Base-by-base conservation (phyloP, 53 echinoderm and acorn worm species). In the Echinarachnius parma region DNA sequence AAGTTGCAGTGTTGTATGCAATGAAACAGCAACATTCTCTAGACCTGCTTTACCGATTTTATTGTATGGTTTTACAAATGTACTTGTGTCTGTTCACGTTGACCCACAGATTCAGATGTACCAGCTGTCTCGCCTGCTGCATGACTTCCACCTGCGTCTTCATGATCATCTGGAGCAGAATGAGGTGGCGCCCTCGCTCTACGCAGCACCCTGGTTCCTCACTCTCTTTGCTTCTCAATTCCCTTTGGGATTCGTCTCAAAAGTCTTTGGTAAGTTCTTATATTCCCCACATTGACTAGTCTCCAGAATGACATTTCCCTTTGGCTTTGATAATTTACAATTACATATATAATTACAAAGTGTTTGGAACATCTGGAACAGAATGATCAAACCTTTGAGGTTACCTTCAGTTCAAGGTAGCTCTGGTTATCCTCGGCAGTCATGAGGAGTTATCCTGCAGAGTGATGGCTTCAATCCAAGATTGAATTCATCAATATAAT, bases 121-220 rank as follows among this genome's bases (percentile, higher is more conserved):
- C 78, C 98, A 98, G 78, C 47, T 98, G 44, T 91, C 91, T 9
- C 85, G 98, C 48, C 85, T 98, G 9, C 86, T 98, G 1, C 98
- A 98, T 50, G 98, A 98, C 48, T 80, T 77, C 75, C 82, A 98
- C 53, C 62, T 83, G 57, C 92, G 87, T 26, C 78, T 98, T 21
- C 92, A 92, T 28, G 92, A 92, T 58, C 98, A 98, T 47, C 82
- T 98, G 29, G 92, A 98, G 53, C 76, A 77, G 31, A 87, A 98
- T 31, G 98, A 98, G 11, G 92, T 98, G 29, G 82, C 85, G 18
- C 98, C 98, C 5, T 92, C 98, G 5, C 88, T 98, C 59, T 98
- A 98, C 42, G 98, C 91, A 0, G 98, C 98, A 29, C 91, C 98
- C 1, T 98, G 98, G 98, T 98, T 98, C 67, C 98, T 98, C 22